Evolutionary conservation across 2,888 invertebrate species (phyloP), one percentile per base, ranked within the genome.

Genomic region (Calameuta filiformis): DNA sequence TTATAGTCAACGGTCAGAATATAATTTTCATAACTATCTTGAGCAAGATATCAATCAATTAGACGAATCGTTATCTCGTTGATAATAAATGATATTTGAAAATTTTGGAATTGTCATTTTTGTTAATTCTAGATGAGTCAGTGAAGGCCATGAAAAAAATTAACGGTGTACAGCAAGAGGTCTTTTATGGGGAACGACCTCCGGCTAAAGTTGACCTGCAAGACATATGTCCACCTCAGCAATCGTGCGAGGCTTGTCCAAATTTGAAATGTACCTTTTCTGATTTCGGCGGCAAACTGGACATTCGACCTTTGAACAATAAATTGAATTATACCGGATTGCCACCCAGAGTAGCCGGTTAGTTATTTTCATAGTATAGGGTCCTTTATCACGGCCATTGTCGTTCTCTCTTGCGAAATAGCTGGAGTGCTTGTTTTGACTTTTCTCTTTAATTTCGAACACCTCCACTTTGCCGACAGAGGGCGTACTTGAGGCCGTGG

Each of bases 401-500:
- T 69, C 11, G 11, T 69, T n/a, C 4, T 30, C 12, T 30, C 11
- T 30, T 30, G 69, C 2, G 30, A 40, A 15, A 40, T 15, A 15
- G 15, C 40, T 15, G 0, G 23, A 40, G 40, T 6, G 23, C 23
- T 2, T 9, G 40, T 40, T 40, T 40, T 9, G 0, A 6, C 23
- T 40, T 40, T 40, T 40, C 23, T 23, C 33, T 76, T 73, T 68
- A 68, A 71, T 15, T 91, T 40, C 6, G 23, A 40, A 40, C 6
- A 23, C 40, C 6, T 40, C 6, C 15, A 23, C 6, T 6, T 40
- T 23, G 40, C 40, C 23, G 23, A 31, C 92, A 97, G 98, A 96
- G 91, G 98, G 98, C 88, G 94, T 96, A 81, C 93, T 98, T 23
- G 97, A 97, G 88, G 97, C 97, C 0, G 97, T 99, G 75, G 98